phyloP scores from a whole-genome alignment of 2,797 vertebrate species.

The Lerista edwardsae region DNA sequence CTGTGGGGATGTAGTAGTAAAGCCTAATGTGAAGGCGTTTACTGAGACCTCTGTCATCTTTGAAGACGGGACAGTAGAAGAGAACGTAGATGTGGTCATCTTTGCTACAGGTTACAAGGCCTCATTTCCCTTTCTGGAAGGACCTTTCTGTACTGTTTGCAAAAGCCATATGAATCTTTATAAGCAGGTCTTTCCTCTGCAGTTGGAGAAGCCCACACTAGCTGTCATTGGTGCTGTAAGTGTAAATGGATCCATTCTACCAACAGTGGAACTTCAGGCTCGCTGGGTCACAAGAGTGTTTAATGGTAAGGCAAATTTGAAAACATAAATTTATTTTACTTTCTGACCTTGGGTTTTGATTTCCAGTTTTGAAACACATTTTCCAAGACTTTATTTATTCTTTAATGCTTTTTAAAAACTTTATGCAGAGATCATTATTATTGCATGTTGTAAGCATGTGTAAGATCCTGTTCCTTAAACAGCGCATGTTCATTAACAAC shows the following conservation, averaged over 20 bases:
- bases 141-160: slow-evolving; percentile 65
- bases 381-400: too few species aligned
- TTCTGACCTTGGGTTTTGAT: neutral
- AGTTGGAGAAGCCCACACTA: slow-evolving; percentile 77
- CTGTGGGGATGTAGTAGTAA: slow-evolving; percentile 80
- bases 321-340: neutral
- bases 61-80: slow-evolving; percentile 78
- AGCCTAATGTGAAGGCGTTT: slow-evolving; percentile 81
- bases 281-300: slow-evolving; percentile 84
- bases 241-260: slow-evolving; percentile 74
- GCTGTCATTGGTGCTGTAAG: slow-evolving; percentile 82
- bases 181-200: slow-evolving; percentile 79
- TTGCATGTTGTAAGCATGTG: too few species aligned
- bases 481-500: too few species aligned
- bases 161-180: slow-evolving; percentile 76
- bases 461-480: too few species aligned
- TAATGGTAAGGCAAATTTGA: slow-evolving; percentile 75
- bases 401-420: too few species aligned
- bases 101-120: slow-evolving; percentile 84
- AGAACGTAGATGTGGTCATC: slow-evolving; percentile 81
- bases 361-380: neutral
- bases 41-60: slow-evolving; percentile 79
- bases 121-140: slow-evolving; percentile 83
- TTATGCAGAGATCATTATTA: too few species aligned
- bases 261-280: slow-evolving; percentile 83